Conservation (phyloP, 2,113 vertebrate species). For the Cervus canadensis region DNA sequence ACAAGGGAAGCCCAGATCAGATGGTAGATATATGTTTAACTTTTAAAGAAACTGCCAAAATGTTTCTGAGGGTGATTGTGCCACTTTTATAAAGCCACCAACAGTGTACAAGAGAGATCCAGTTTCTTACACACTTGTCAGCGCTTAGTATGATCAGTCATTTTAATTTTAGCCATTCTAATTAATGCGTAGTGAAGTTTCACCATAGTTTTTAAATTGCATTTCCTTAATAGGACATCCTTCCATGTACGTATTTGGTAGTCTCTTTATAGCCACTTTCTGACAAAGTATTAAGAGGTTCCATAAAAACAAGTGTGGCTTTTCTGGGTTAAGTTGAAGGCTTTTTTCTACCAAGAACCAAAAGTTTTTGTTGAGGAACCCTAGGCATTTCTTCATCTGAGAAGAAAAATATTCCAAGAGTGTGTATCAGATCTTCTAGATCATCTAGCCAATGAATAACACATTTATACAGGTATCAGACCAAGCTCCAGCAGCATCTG, state of each 20-base stretch:
- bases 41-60: not conserved
- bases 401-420: not conserved
- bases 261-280: not conserved
- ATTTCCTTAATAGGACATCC: not conserved
- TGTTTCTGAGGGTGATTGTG: not conserved
- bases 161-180: not conserved
- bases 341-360: not conserved
- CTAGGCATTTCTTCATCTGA: not conserved
- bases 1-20: not conserved
- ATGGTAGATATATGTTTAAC: not conserved
- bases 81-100: not conserved
- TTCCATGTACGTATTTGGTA: not conserved
- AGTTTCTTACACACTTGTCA: not conserved
- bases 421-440: not conserved
- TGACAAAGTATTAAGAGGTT: not conserved
- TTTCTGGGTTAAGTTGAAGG: not conserved
- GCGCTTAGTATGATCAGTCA: not conserved
- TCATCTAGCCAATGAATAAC: not conserved
- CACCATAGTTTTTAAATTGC: not conserved
- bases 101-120: not conserved
- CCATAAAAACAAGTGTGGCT: not conserved
- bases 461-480: not conserved
- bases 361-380: not conserved
- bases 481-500: not conserved
- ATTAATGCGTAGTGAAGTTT: not conserved